Percentiles rank a stretch among this genome's conserved stretches.
These are phyloP conservation scores for Melanogrammus aeglefinus DNA, from an alignment of 2,797 vertebrate species.

Conservation along the genomic window DNA sequence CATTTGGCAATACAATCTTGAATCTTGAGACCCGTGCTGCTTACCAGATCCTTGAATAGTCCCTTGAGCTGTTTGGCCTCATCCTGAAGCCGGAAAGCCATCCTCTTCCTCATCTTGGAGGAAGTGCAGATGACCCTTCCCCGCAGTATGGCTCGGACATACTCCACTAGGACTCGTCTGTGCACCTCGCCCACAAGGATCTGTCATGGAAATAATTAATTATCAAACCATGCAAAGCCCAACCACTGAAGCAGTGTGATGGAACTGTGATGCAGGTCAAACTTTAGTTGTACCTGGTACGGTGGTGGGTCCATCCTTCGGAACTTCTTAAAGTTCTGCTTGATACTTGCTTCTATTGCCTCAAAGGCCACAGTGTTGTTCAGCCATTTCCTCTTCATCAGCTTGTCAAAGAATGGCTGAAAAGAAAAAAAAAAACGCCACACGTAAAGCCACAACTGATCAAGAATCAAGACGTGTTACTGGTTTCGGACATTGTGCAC, in stretches of 20 bases:
- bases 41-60: conserved; percentile 88
- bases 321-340: conserved; percentile 82
- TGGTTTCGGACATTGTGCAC: not conserved
- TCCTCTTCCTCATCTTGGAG: conserved; percentile 82
- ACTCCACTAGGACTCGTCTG: conserved; percentile 83
- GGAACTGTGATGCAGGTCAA: not conserved
- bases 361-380: conserved; percentile 84
- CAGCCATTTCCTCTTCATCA: conserved; percentile 89
- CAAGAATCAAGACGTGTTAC: not conserved
- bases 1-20: not conserved
- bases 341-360: conserved; percentile 79
- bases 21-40: conserved; percentile 23
- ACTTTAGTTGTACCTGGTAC: conserved; percentile 77
- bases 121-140: conserved; percentile 84
- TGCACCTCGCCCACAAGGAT: conserved; percentile 85
- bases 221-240: not conserved
- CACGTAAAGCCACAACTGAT: not conserved
- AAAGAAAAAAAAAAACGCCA: conserved; percentile 15
- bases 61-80: conserved; percentile 86
- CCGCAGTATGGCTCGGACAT: conserved; percentile 84
- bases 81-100: conserved; percentile 83
- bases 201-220: conserved; percentile 56
- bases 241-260: not conserved
- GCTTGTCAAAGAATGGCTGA: conserved; percentile 87
- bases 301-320: conserved; percentile 83